These are phyloP conservation scores for Sorex fumeus DNA, from an alignment of 2,113 vertebrate species.

Conservation along the genomic window DNA sequence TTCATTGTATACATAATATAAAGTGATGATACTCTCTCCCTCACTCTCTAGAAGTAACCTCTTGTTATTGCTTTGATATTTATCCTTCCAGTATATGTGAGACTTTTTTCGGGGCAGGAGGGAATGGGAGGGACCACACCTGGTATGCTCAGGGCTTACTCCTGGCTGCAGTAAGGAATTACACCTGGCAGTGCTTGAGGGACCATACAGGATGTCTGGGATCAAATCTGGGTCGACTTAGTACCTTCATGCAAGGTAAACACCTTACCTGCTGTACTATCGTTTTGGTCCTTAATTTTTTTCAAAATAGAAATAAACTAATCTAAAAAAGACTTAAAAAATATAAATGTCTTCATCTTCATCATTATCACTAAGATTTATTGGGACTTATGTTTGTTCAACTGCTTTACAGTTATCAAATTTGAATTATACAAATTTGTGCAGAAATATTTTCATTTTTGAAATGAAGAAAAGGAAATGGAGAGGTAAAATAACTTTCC, in stretches of 20 bases:
- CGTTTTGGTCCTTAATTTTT: background rate
- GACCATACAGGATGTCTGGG: too few relatives aligned
- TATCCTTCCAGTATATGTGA: background rate
- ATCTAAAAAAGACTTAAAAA: slow-evolving; percentile 30
- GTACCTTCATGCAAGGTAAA: too few relatives aligned
- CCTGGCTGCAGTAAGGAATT: too few relatives aligned
- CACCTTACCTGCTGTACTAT: too few relatives aligned
- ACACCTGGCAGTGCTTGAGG: too few relatives aligned
- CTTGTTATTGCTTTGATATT: slow-evolving; percentile 32
- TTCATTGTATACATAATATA: slow-evolving; percentile 14
- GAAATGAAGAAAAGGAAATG: background rate
- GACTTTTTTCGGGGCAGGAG: too few relatives aligned
- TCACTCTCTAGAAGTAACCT: background rate
- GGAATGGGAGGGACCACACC: too few relatives aligned
- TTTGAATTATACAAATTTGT: slow-evolving; percentile 39
- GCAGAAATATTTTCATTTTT: slow-evolving; percentile 52
- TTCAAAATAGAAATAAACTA: slow-evolving; percentile 29
- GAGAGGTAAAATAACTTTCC: slow-evolving; percentile 29
- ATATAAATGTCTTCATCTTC: slow-evolving; percentile 42
- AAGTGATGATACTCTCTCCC: slow-evolving; percentile 17
- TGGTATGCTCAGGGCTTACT: too few relatives aligned
- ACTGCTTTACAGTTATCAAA: slow-evolving; percentile 33
- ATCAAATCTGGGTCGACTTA: too few relatives aligned
- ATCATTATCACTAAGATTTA: slow-evolving; percentile 49
- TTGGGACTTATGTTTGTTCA: background rate